A percentile compares a stretch with the other conserved stretches of the same genome.
These are phyloP conservation scores for Leptinotarsa juncta DNA, from an alignment of 2,888 invertebrate species.

Conservation along the genomic window DNA sequence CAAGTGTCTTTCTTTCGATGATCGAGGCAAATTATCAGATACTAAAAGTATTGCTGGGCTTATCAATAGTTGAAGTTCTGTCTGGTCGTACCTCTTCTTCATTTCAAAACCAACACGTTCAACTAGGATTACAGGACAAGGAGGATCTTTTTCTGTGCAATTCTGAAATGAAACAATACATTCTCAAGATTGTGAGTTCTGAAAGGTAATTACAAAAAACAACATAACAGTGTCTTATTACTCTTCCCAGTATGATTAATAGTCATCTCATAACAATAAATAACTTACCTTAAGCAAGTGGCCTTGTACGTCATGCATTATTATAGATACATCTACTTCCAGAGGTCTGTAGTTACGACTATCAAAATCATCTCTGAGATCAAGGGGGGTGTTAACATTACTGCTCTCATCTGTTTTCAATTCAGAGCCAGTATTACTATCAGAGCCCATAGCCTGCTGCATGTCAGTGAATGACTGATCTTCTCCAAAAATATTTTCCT, in stretches of 20 bases:
- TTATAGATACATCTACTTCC: constrained; percentile 91
- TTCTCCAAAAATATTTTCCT: constrained; percentile 97
- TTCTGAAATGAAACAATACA: constrained; percentile 69
- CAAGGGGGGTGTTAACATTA: constrained; percentile 73
- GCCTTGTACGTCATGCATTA: constrained; percentile 95
- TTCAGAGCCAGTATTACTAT: constrained; percentile 63
- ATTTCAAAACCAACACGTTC: constrained; percentile 97
- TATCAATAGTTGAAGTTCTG: constrained; percentile 87
- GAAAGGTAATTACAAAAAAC: too few species aligned
- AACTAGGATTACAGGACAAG: constrained; percentile 88
- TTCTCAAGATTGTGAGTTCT: neutral
- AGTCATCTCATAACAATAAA: neutral
- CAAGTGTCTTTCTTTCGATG: constrained; percentile 77
- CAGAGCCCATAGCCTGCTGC: constrained; percentile 71
- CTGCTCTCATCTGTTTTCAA: constrained; percentile 76
- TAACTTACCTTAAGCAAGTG: constrained; percentile 82
- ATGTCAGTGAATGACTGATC: constrained; percentile 95
- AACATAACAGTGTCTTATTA: neutral
- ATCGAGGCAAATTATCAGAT: constrained; percentile 78
- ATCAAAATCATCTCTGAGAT: constrained; percentile 86
- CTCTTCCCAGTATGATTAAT: neutral
- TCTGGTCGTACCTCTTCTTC: constrained; percentile 93
- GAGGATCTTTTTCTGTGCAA: constrained; percentile 89
- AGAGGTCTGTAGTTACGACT: constrained; percentile 89
- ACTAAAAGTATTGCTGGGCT: constrained; percentile 90